phyloP scores from a whole-genome alignment of 2,888 invertebrate species.

The Spicauda simplicius region DNA sequence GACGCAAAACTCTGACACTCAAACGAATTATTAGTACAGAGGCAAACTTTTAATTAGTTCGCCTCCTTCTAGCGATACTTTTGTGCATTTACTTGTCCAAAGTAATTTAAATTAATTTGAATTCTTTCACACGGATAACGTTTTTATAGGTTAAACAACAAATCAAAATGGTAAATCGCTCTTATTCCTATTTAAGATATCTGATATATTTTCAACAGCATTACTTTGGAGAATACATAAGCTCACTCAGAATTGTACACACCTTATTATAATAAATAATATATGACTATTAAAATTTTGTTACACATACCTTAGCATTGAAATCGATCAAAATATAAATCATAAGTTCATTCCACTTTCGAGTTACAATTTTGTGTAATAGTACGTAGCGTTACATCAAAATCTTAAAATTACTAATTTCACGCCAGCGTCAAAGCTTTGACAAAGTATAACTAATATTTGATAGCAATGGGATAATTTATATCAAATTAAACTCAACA shows the following conservation, averaged over 20 bases:
- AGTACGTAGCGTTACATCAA: not conserved
- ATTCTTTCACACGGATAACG: conserved; percentile 61
- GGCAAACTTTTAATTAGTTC: conserved; percentile 84
- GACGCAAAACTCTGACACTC: conserved; percentile 84
- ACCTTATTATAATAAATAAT: not conserved
- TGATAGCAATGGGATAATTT: conserved; percentile 16
- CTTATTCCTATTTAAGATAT: conserved; percentile 13
- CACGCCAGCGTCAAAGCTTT: conserved; percentile 52
- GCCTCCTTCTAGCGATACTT: conserved; percentile 77
- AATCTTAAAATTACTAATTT: conserved; percentile 67
- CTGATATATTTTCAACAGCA: conserved; percentile 3
- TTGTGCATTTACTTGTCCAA: conserved; percentile 75
- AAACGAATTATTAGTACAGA: conserved; percentile 84
- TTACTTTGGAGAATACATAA: not conserved
- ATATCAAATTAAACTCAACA: conserved; percentile 33
- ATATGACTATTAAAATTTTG: conserved; percentile 16
- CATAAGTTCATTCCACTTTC: not conserved
- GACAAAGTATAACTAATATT: conserved; percentile 17
- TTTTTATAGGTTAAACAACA: conserved; percentile 10
- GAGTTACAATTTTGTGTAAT: conserved; percentile 6
- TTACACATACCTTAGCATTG: conserved; percentile 12
- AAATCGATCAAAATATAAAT: not conserved
- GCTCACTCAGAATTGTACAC: not conserved
- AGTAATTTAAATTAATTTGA: conserved; percentile 78
- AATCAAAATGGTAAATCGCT: conserved; percentile 7